phyloP scores from a whole-genome alignment of 2,888 invertebrate species.

The Rapana venosa region DNA sequence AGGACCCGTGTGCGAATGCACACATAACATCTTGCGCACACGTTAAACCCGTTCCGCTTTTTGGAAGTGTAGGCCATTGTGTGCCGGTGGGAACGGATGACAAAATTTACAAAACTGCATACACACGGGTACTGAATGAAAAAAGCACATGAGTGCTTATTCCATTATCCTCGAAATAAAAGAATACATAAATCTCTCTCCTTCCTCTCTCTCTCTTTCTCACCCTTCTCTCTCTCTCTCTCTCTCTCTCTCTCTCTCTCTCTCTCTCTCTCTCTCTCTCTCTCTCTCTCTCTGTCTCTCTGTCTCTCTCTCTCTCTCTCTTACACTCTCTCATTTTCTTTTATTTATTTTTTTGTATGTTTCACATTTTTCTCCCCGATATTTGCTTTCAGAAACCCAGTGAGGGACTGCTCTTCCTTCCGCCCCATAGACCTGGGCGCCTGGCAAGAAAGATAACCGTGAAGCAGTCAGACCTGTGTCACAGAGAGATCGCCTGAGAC shows the following conservation, averaged over 20 bases:
- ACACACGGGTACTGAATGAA: no score
- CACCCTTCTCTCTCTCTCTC: not conserved
- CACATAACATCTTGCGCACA: no score
- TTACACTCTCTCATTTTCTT: not conserved
- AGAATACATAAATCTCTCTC: no score
- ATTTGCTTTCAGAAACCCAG: constrained; percentile 1
- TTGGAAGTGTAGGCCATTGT: no score
- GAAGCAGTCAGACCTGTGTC: no score
- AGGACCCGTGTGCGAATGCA: no score
- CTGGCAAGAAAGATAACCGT: not conserved
- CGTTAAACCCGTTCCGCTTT: no score
- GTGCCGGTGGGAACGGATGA: no score
- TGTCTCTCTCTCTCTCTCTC: not conserved
- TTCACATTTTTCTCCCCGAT: not conserved
- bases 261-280: not conserved
- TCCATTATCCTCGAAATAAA: no score
- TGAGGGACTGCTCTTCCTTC: not conserved
- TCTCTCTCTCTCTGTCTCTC: not conserved
- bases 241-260: not conserved
- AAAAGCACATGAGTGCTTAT: no score
- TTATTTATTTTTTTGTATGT: not conserved
- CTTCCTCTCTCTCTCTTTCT: not conserved
- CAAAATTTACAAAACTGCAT: no score
- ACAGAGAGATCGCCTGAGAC: no score
- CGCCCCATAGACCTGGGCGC: constrained; percentile 4